phyloP scores from a whole-genome alignment of 2,797 vertebrate species.

The Lepus townsendii region DNA sequence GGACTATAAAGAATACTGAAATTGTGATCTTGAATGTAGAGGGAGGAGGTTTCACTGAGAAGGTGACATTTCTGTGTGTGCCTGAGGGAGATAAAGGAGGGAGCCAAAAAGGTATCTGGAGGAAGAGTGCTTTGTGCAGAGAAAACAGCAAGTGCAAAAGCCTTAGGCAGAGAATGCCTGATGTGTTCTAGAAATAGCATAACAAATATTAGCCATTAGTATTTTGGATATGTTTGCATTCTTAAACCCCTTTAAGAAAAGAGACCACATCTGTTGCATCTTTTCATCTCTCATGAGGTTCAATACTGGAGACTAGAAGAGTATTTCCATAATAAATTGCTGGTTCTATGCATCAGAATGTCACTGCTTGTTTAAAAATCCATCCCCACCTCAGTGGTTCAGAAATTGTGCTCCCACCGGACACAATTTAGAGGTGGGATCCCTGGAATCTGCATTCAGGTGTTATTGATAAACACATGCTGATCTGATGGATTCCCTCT shows the following conservation, averaged over 20 bases:
- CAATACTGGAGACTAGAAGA: neutral
- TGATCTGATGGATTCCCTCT: slow-evolving; percentile 38
- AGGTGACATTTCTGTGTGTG: neutral
- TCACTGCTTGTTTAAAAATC: neutral
- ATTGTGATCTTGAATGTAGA: neutral
- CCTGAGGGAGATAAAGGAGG: slow-evolving; percentile 11
- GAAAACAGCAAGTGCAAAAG: neutral
- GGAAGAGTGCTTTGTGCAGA: neutral
- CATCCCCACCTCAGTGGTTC: neutral
- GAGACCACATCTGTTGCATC: neutral
- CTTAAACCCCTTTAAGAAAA: neutral
- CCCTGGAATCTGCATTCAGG: neutral
- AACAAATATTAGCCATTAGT: neutral
- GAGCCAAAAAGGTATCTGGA: neutral
- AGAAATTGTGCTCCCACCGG: neutral
- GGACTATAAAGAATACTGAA: neutral
- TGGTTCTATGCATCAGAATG: neutral
- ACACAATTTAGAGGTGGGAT: neutral
- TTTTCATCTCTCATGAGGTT: slow-evolving; percentile 21
- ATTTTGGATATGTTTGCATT: neutral
- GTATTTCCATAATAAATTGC: neutral
- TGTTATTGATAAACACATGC: slow-evolving; percentile 25
- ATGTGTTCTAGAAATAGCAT: slow-evolving; percentile 26
- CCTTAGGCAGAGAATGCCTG: neutral
- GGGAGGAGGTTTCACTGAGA: neutral